Evolutionary conservation across 2,113 vertebrate species (phyloP), one percentile per base, ranked within the genome.

Genomic region (Poeciliopsis retropinna): DNA sequence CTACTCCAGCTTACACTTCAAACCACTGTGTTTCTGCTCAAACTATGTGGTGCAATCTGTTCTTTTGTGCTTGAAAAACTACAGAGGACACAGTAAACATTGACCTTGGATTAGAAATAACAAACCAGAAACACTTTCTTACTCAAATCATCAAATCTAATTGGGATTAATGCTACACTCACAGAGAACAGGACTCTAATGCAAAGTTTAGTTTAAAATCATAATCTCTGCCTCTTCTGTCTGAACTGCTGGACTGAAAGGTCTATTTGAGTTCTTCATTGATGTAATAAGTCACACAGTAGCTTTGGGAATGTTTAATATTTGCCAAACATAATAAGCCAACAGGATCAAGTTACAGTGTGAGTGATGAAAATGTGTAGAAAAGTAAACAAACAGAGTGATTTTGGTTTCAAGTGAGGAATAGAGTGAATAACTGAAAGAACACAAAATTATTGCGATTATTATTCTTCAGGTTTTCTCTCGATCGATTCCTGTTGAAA

Each of bases 321-420:
- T 64, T 44, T 4, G 5, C 4, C 60, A 61, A 60, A 37, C 68
- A 51, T 31, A 64, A 64, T 60, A 12, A 73, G 4, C 14, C 4
- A 72, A 60, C 60, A 62, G 27, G 30, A 63, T 41, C 31, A 60
- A 15, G 41, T 44, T 27, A 41, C 37, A 0, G 31, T 4, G 17
- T 2, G 30, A 65, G 15, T 63, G 25, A 67, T 71, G 39, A 28
- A 41, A 39, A 66, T 70, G 19, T 12, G 25, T 67, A 27, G 6
- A 7, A 78, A 70, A 41, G 8, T 31, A 28, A 72, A 67, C 65
- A 31, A 51, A 66, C 63, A 29, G 62, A 41, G n/a, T 64, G 51
- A 34, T 34, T 51, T 47, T 74, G 22, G 2, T 71, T 70, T 71
- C 37, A 68, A 71, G 61, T 60, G 25, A 78, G 12, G 32, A 75